These are phyloP conservation scores for Melieria crassipennis DNA, from an alignment of 2,888 invertebrate genomes.

Conservation along the genomic window DNA sequence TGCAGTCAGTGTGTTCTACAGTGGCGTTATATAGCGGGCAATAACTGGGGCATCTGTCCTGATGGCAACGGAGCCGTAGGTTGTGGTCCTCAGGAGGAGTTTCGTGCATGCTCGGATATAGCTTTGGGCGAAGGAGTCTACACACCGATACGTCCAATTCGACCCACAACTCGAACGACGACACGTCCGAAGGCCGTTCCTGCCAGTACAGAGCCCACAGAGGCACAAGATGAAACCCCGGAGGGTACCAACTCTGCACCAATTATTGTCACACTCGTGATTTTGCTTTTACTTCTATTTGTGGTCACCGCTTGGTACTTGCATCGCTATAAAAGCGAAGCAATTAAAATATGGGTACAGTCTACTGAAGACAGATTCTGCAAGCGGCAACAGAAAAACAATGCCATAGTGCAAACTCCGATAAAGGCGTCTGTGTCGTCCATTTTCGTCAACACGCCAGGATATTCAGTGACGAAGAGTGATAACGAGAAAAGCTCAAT, in stretches of 20 bases:
- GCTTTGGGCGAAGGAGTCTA: conserved; percentile 71
- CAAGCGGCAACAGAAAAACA: conserved; percentile 36
- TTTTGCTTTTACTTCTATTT: conserved; percentile 74
- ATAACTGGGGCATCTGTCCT: conserved; percentile 82
- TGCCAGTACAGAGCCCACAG: conserved; percentile 42
- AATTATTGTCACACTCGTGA: conserved; percentile 72
- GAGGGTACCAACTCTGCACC: conserved; percentile 66
- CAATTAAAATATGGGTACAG: conserved; percentile 68
- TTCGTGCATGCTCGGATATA: conserved; percentile 85
- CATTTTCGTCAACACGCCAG: background rate
- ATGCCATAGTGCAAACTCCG: conserved; percentile 13
- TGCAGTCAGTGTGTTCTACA: conserved; percentile 87
- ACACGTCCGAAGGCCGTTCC: conserved; percentile 34
- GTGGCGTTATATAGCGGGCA: conserved; percentile 89
- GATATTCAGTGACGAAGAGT: background rate
- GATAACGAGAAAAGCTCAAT: conserved; percentile 36
- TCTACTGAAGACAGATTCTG: conserved; percentile 35
- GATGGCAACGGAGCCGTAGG: conserved; percentile 83
- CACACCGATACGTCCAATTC: conserved; percentile 59
- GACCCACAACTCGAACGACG: conserved; percentile 51
- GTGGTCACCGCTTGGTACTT: conserved; percentile 76
- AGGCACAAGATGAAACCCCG: conserved; percentile 40
- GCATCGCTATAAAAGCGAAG: conserved; percentile 79
- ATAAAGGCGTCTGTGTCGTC: background rate
- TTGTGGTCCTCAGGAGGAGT: conserved; percentile 90